Percentiles rank a stretch among this genome's conserved stretches.
phyloP scores from a whole-genome alignment of 2,888 invertebrate species.

The Oscheius onirici region DNA sequence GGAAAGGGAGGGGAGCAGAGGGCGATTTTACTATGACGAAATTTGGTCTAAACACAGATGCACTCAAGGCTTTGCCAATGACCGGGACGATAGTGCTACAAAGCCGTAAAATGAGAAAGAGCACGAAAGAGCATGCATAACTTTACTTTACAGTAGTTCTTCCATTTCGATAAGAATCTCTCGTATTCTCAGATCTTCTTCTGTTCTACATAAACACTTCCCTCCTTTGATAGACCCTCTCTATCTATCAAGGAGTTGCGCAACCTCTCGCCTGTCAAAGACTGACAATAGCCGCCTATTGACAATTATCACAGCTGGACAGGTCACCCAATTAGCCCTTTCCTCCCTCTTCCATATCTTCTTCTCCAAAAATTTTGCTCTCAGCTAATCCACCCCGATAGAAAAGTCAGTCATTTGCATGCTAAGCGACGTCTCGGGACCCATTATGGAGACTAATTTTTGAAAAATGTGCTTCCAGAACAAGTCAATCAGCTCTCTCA shows the following conservation, averaged over 20 bases:
- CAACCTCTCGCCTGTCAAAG: too few relatives aligned
- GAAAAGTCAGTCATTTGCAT: constrained; percentile 28
- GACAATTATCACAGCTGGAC: constrained; percentile 30
- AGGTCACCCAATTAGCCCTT: constrained; percentile 7
- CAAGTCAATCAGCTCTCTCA: not conserved
- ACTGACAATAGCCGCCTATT: not conserved
- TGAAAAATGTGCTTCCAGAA: not conserved
- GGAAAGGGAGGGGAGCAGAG: too few relatives aligned
- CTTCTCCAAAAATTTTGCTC: not conserved
- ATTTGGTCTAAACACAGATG: too few relatives aligned
- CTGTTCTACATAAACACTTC: not conserved
- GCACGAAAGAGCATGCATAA: too few relatives aligned
- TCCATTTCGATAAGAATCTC: too few relatives aligned
- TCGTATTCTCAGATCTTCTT: not conserved
- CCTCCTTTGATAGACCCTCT: not conserved
- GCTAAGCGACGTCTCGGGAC: constrained; percentile 11
- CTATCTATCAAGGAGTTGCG: not conserved
- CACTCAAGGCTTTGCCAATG: too few relatives aligned
- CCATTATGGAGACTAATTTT: constrained; percentile 19
- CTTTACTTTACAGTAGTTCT: too few relatives aligned
- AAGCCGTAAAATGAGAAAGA: too few relatives aligned
- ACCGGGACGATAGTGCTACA: too few relatives aligned
- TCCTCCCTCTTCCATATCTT: not conserved
- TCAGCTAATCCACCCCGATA: constrained; percentile 2
- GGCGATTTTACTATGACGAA: too few relatives aligned